Evolutionary conservation across 1,140 invertebrate species (phyloP).

Genomic region (Teleogryllus occipitalis): DNA sequence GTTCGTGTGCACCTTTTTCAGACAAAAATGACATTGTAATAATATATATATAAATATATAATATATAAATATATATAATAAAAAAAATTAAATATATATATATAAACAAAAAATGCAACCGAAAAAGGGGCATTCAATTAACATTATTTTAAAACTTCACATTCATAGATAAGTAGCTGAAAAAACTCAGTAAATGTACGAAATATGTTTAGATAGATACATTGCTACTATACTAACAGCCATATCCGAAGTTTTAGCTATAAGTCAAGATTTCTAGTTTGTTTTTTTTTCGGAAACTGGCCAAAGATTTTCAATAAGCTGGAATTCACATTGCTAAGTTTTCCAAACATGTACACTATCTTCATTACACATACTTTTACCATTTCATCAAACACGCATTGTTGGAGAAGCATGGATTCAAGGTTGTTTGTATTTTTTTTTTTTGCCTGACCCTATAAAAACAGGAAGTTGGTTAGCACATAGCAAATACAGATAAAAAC

Average conservation of each 20-base stretch:
- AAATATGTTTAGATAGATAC: no score
- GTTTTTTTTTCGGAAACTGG: background rate
- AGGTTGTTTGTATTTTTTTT: constrained; percentile 21
- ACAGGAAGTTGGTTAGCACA: constrained; percentile 23
- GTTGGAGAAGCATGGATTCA: constrained; percentile 26
- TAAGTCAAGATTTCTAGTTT: background rate
- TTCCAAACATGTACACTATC: constrained; percentile 17
- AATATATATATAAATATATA: no score
- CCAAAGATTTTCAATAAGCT: background rate
- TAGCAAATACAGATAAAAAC: constrained; percentile 16
- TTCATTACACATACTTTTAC: constrained; percentile 10
- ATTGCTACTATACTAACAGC: background rate
- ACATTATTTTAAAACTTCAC: no score
- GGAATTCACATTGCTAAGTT: background rate
- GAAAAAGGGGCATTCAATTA: no score
- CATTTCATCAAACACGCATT: constrained; percentile 25
- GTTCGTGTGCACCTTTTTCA: no score
- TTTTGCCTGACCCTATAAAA: constrained; percentile 18
- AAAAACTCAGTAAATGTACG: no score
- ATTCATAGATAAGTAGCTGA: no score
- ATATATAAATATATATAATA: no score
- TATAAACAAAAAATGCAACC: no score
- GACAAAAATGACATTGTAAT: no score
- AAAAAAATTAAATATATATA: no score
- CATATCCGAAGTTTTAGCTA: background rate